Evolutionary conservation across 2,888 invertebrate species (phyloP), one percentile per base, ranked within the genome.

Genomic region (Tenthredo scrophulariae): DNA sequence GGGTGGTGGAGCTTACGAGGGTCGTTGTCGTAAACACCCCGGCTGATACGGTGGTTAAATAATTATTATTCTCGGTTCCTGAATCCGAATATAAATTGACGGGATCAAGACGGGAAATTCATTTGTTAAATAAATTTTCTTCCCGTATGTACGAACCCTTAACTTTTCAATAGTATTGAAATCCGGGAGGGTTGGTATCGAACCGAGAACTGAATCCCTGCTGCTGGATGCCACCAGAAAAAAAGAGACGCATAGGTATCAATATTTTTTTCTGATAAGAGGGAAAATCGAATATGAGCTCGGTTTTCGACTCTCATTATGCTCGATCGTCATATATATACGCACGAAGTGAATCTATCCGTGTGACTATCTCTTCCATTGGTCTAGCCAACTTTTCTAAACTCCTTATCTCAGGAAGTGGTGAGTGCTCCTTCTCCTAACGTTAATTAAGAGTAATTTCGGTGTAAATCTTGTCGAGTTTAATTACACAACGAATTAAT

Each of bases 11-110:
- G 67, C 67, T 67, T 33, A 33, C 67, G 67, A 67, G 67, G 67
- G 67, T 67, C 33, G 67, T 67, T 67, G 67, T 67, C 67, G 67
- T 67, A 67, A 67, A 67, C 67, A 67, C 33, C 29, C 18, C 67
- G 67, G 67, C 67, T 33, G 67, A 67, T 33, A 67, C 67, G 67
- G 67, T 33, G 33, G 67, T 67, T 33, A 33, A 67, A 67, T 67
- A 67, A 67, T 67, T 67, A 67, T 67, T 67, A 67, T 67, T 67
- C 33, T 18, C 33, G 15, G 18, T 26, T 67, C 18, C 15, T 26
- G 46, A 46, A 46, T 46, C 2, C 15, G 1, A 18, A 18, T 4
- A 33, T 33, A 15, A 33, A 29, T 62, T 1, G 54, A n/a, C 6
- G 54, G 9, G 9, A 22, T 7, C 2, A 4, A 58, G 58, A 5